Base-by-base conservation (phyloP, 2,113 vertebrate genomes). In the Sprattus sprattus region DNA sequence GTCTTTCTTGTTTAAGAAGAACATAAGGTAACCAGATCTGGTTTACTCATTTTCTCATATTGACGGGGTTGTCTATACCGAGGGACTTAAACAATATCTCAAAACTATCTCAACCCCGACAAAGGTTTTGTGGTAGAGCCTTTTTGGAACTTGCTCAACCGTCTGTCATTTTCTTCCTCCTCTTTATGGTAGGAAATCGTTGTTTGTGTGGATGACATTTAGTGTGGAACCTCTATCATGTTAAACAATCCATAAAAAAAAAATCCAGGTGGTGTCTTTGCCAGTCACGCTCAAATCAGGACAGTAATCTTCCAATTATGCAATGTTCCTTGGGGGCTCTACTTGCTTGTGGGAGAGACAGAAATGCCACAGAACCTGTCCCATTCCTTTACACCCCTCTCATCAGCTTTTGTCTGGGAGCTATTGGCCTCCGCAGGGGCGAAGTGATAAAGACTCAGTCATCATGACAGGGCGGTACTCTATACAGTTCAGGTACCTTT, bases 341-440 rank as follows among this genome's bases (percentile, higher is more conserved):
- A 15, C 28, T 9, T 32, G 28, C 64, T 67, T 67, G 64, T 28
- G 25, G 87, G 81, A 87, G 92, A 90, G 89, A 91, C 88, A 85
- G 86, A 92, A 95, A 95, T 95, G 95, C 49, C 81, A 91, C 92
- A 87, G 50, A 89, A 94, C 95, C 93, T 91, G 95, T 95, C 92
- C 91, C 92, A 87, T 86, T 88, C 88, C 90, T 85, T 82, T 86
- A 87, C 82, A 87, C 15, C 82, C 87, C 82, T 88, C 81, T 89
- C 90, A 85, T 87, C 86, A 90, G 80, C 85, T 81, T 80, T 71
- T 71, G 64, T 71, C 50, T 67, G 54, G 13, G 78, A 81, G 81
- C 45, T 47, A 46, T 39, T 39, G 80, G 75, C 57, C 89, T 86
- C 15, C 3, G 39, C 39, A 39, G 39, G 20, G 67, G 87, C 86